Percentiles rank a stretch among this genome's conserved stretches.
Evolutionary conservation across 2,113 vertebrate genomes (phyloP).

Genomic region (Peromyscus californicus): DNA sequence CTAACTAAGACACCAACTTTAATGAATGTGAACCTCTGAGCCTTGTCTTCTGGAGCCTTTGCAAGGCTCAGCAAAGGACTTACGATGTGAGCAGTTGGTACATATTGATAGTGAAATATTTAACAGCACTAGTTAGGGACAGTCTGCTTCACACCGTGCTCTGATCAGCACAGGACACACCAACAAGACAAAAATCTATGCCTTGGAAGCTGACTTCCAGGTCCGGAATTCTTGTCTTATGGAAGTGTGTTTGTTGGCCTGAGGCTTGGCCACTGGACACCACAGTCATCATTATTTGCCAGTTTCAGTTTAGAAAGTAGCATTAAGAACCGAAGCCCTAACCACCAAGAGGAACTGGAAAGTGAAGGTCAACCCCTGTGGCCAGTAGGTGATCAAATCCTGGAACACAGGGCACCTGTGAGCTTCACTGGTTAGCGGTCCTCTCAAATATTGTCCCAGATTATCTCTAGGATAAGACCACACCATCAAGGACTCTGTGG

Average conservation of each 20-base stretch:
- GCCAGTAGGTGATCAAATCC: not conserved
- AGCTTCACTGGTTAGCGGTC: too few relatives aligned
- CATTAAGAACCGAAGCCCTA: not conserved
- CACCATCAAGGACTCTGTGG: accelerated
- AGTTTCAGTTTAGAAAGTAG: not conserved
- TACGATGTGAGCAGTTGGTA: not conserved
- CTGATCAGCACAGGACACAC: not conserved
- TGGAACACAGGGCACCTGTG: too few relatives aligned
- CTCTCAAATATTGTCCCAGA: too few relatives aligned
- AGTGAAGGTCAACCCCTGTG: not conserved
- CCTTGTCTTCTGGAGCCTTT: not conserved
- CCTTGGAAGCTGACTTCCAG: not conserved
- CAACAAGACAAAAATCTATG: not conserved
- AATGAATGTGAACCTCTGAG: not conserved
- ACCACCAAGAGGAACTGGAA: not conserved
- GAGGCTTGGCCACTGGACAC: not conserved
- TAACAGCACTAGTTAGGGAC: not conserved
- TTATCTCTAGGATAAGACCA: not conserved
- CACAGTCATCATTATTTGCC: not conserved
- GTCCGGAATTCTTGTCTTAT: not conserved
- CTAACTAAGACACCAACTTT: not conserved
- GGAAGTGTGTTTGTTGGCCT: not conserved
- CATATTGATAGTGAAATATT: not conserved
- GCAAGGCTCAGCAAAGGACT: not conserved
- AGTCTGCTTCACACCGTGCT: not conserved